Conservation (phyloP, 2,888 invertebrate species). For the Drosophila pseudotalamancana region DNA sequence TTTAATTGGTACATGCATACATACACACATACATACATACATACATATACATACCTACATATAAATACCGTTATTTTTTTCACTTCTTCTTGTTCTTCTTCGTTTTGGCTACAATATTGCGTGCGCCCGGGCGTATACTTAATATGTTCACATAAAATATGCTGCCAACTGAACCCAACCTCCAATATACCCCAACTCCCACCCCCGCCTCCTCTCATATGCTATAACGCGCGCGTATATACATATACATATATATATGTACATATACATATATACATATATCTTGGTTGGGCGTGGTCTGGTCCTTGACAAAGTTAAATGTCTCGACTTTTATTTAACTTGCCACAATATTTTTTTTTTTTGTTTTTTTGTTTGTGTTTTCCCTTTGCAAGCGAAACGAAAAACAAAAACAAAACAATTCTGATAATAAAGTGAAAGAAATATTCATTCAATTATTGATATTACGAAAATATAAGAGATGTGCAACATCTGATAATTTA, state of each 20-base stretch:
- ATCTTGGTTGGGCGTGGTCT: constrained; percentile 48
- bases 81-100: too few relatives aligned
- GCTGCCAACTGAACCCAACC: background rate
- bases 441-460: background rate
- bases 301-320: constrained; percentile 23
- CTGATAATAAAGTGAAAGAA: background rate
- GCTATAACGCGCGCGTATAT: constrained; percentile 7
- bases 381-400: constrained; percentile 14
- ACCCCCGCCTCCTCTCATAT: background rate
- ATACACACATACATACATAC: too few relatives aligned
- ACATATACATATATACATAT: background rate
- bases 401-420: background rate
- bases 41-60: too few relatives aligned
- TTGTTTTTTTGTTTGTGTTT: too few relatives aligned
- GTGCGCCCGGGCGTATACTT: constrained; percentile 56
- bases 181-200: background rate
- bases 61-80: background rate
- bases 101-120: constrained; percentile 4
- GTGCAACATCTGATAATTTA: background rate
- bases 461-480: background rate
- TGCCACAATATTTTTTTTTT: constrained; percentile 6
- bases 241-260: background rate
- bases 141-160: constrained; percentile 52
- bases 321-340: constrained; percentile 19
- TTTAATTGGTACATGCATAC: constrained; percentile 35